Base-by-base conservation (phyloP, 1,140 invertebrate species). In the Helicoverpa armigera region DNA sequence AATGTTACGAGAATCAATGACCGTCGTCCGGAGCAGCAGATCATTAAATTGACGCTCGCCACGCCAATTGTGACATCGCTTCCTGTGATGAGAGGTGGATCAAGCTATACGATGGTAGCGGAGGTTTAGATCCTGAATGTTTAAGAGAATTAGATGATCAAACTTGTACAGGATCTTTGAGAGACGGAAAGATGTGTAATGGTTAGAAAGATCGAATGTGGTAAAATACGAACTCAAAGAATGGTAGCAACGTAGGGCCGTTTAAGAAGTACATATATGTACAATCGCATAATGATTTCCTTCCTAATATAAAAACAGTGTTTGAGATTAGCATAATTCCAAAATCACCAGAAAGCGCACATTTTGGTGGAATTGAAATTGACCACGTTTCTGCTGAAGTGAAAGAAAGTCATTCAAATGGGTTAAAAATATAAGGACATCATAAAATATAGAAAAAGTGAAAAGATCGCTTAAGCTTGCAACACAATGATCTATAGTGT, bases 51-150 rank as follows among this genome's bases (percentile, higher is more conserved):
- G 91, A 87, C 89, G 86, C 86, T 88, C 89, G 88, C 91, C 87
- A 87, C 88, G 86, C 82, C 92, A 93, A 93, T 94, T 94, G 92
- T 91, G 85, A 75, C 85, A 88, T 87, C 80, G 88, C 88, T 93
- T 94, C 93, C 93, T 94, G 92, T 91, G 79, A 80, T 84, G 61
- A 79, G 61, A 56, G 67, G 69, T 80, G 79, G 84, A 72, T 76
- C 83, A 89, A 86, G 86, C 67, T 77, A 79, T 43, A 63, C 48
- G 65, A 63, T 75, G 48, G 60, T 51, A 23, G 63, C 76, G 58
- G 70, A 53, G 16, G 23, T 31, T 23, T 5, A 31, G 29, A n/a
- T 31, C 29, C 29, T 54, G 29, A 72, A 2, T 31, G 14, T 31
- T 11, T 0, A 31, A 1, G 12, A 5, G 9, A 14, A 54, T 23